phyloP scores from a whole-genome alignment of 2,113 vertebrate genomes.

The Poecile atricapillus region DNA sequence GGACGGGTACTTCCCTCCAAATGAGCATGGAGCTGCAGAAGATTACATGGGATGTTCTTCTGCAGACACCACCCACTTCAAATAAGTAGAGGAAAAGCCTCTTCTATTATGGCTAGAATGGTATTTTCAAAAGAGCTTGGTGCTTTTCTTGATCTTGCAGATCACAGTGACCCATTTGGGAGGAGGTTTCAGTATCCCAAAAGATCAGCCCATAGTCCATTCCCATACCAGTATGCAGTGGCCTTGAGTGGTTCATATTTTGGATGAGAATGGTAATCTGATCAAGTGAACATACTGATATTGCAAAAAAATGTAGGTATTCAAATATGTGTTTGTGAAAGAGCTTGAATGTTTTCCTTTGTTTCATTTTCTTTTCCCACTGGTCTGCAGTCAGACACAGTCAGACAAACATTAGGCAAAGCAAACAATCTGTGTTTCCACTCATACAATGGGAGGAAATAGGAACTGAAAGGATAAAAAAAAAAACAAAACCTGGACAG shows the following conservation, averaged over 20 bases:
- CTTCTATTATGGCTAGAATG: not conserved
- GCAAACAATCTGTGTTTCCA: constrained; percentile 37
- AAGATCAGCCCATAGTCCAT: not conserved
- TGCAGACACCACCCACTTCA: not conserved
- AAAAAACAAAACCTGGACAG: not conserved
- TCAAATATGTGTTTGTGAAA: not conserved
- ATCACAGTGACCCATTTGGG: not conserved
- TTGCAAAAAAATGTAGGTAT: not conserved
- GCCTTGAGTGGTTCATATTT: not conserved
- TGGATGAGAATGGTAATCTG: not conserved
- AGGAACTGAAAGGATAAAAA: not conserved
- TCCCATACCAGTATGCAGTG: not conserved
- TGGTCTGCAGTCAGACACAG: not conserved
- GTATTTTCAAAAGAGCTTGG: not conserved
- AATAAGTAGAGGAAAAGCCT: not conserved
- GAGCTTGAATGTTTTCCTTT: constrained; percentile 28
- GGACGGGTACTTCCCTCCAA: not conserved
- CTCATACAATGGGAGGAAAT: constrained; percentile 51
- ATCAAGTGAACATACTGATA: not conserved
- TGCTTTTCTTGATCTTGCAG: not conserved
- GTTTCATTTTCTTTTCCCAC: constrained; percentile 20
- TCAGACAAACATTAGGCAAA: constrained; percentile 8
- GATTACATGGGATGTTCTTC: not conserved
- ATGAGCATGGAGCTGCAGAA: not conserved
- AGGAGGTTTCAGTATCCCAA: not conserved